Evolutionary conservation across 2,113 vertebrate genomes (phyloP), one percentile per base, ranked within the genome.

Genomic region (Sphyrna mokarran): DNA sequence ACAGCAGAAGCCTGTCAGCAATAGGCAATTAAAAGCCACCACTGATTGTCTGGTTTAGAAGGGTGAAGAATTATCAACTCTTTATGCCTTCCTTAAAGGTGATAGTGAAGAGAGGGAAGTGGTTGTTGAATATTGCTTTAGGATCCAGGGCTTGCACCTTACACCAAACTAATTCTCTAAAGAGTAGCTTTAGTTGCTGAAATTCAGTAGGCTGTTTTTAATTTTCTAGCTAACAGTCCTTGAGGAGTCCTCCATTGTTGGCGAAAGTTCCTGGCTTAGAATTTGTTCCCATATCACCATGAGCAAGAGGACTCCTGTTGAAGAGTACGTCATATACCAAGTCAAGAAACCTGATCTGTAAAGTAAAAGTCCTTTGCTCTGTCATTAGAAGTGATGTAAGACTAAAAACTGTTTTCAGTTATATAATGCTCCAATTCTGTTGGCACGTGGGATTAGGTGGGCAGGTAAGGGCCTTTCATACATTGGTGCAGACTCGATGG

Each of bases 181-280:
- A 76, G 40, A 72, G 54, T 11, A 70, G 10, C 26, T 33, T 48
- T 48, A 95, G 58, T 43, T 14, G 37, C 26, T 54, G 68, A 95
- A 72, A 54, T 72, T 70, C 40, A 48, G 40, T 68, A 48, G 40
- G 43, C 68, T 70, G 69, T 54, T 72, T 63, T 95, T 95, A 95
- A 95, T 72, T 40, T 72, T 95, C 43, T 29, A 0, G 16, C 69
- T 72, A 43, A n/a, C 94, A 72, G 23, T 69, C 14, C 23, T n/a
- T n/a, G n/a, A n/a, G n/a, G n/a, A n/a, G n/a, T n/a, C n/a, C 89
- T 93, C 61, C 61, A 20, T 93, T 93, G 43, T 95, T 72, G 54
- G 68, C 37, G n/a, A 40, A 94, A 63, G 37, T 94, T 68, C 40
- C n/a, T 69, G 48, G 40, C 26, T 95, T 76, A 23, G 68, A 48